Base-by-base conservation (phyloP, 1,140 invertebrate genomes). In the Caligus rogercresseyi region DNA sequence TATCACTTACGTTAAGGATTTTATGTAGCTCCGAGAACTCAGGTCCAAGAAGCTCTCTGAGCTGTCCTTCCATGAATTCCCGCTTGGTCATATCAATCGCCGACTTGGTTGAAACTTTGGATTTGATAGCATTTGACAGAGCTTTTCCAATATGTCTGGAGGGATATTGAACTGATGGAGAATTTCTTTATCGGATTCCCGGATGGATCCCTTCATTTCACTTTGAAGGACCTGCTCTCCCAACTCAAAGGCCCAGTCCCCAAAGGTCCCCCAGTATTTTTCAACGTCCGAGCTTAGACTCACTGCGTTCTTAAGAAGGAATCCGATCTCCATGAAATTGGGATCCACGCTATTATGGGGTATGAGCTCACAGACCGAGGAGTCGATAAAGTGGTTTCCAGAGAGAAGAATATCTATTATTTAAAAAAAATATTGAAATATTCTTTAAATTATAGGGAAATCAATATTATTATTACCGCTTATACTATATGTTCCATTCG, bases 241-340 rank as follows among this genome's bases (percentile, higher is more conserved):
- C n/a, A 60, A 26, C 21, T 25, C 57, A n/a, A 60, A 18, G 4
- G 23, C 23, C 57, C 57, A 60, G 15, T 60, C 26, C 13, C 24
- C 57, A 60, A 60, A 60, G 16, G 23, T n/a, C 15, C 26, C 21
- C 57, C 57, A 60, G 7, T 24, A 18, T 31, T 61, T 25, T 20
- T 53, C 53, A 14, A 20, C 18, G 11, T 57, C 3, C 20, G 66
- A 52, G 4, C 60, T 55, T 60, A 61, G 14, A 25, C 19, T 21
- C 43, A 20, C 51, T 25, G 25, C 18, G 18, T 20, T 25, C 26
- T 66, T 55, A 56, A 25, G 25, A 52, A 51, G 59, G 23, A 15
- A 14, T 19, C 51, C 31, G 52, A 69, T 66, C 7, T 70, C 52
- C 19, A 78, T 67, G n/a, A 7, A 43, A 43, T 43, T 43, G 7